Percentiles rank a stretch among this genome's conserved stretches.
Evolutionary conservation across 2,113 vertebrate species (phyloP).

Genomic region (Embiotoca jacksoni): DNA sequence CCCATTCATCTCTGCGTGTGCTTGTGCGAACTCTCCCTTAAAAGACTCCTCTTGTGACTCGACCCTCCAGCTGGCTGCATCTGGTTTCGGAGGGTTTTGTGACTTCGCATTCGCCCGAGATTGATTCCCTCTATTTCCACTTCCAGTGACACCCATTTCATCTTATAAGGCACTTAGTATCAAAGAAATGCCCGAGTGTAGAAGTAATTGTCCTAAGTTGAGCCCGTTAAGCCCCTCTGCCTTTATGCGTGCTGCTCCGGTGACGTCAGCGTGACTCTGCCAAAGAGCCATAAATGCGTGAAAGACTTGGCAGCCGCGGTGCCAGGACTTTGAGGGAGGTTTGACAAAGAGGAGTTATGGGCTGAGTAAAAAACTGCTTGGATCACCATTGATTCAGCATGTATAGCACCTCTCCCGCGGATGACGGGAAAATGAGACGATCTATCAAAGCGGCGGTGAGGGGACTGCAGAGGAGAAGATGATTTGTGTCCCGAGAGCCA

Average conservation of each 20-base stretch:
- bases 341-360: conserved; percentile 55
- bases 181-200: not conserved
- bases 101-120: conserved; percentile 20
- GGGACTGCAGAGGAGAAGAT: conserved; percentile 22
- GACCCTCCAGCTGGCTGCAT: conserved; percentile 59
- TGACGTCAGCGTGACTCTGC: conserved; percentile 64
- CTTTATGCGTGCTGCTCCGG: conserved; percentile 9
- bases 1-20: not conserved
- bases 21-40: conserved; percentile 9
- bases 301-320: conserved; percentile 55
- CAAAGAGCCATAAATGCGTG: conserved; percentile 52
- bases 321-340: conserved; percentile 10
- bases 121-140: conserved; percentile 3
- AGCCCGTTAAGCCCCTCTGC: not conserved
- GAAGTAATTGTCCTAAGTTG: conserved; percentile 18
- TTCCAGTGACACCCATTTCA: not conserved
- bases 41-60: conserved; percentile 34
- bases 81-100: conserved; percentile 49
- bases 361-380: conserved; percentile 65
- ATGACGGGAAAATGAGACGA: conserved; percentile 60
- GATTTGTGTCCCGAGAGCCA: conserved; percentile 45
- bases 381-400: conserved; percentile 72
- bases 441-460: conserved; percentile 49
- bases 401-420: conserved; percentile 34
- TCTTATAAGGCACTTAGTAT: not conserved